A percentile compares a stretch with the other conserved stretches of the same genome.
phyloP scores from a whole-genome alignment of 2,113 vertebrate genomes.

The Chascanopsetta lugubris region DNA sequence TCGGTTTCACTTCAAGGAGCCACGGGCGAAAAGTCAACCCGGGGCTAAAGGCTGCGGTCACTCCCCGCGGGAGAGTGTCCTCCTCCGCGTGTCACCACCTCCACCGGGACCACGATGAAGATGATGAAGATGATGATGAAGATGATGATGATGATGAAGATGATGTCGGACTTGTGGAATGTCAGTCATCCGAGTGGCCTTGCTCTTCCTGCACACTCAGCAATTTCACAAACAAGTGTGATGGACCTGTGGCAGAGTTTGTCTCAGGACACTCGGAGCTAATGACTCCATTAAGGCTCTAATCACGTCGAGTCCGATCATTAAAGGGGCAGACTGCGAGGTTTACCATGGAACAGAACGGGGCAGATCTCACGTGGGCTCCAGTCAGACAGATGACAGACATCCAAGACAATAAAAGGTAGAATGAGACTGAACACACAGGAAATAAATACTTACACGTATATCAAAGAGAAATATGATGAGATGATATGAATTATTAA shows the following conservation, averaged over 20 bases:
- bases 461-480: too few relatives aligned
- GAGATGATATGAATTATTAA: too few relatives aligned
- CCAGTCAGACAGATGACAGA: too few relatives aligned
- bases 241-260: conserved; percentile 16
- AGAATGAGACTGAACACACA: too few relatives aligned
- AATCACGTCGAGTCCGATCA: too few relatives aligned
- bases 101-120: conserved; percentile 36
- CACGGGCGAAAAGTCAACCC: conserved; percentile 69
- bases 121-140: not conserved
- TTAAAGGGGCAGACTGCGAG: too few relatives aligned
- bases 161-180: conserved; percentile 33
- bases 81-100: conserved; percentile 58
- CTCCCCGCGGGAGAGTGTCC: conserved; percentile 60
- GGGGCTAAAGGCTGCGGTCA: conserved; percentile 60
- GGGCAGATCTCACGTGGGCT: too few relatives aligned
- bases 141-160: conserved; percentile 11
- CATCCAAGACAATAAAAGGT: too few relatives aligned
- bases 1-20: conserved; percentile 77
- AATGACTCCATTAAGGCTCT: too few relatives aligned
- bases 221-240: conserved; percentile 26
- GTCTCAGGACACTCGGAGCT: conserved; percentile 45
- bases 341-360: too few relatives aligned
- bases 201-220: conserved; percentile 46
- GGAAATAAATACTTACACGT: too few relatives aligned
- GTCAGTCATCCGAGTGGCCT: conserved; percentile 18